Evolutionary conservation across 2,888 invertebrate species (phyloP).

Genomic region (Epsilonema sp.): DNA sequence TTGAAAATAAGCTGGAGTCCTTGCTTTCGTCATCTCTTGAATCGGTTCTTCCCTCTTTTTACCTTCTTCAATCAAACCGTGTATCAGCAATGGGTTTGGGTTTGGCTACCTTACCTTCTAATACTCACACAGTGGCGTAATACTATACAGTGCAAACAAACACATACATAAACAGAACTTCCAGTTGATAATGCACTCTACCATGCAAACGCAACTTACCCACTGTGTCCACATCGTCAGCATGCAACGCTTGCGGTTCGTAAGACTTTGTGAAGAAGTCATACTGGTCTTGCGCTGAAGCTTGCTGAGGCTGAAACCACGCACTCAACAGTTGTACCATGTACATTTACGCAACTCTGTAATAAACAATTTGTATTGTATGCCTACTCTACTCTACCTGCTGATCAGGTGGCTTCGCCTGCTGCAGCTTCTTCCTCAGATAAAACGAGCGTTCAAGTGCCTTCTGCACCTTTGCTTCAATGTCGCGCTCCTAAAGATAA

Average conservation of each 20-base stretch:
- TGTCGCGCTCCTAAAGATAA: no score
- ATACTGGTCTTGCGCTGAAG: constrained; percentile 2
- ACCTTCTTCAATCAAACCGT: neutral
- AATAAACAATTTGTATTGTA: no score
- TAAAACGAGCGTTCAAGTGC: no score
- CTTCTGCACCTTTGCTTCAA: no score
- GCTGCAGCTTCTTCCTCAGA: no score
- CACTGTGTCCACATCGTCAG: neutral
- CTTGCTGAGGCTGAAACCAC: no score
- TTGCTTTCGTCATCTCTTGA: neutral
- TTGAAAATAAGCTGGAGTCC: neutral
- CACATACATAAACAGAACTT: neutral
- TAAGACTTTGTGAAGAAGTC: constrained; percentile 5
- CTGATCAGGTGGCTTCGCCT: no score
- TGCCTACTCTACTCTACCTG: no score
- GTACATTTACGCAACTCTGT: no score
- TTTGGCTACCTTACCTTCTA: neutral
- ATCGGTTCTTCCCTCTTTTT: neutral
- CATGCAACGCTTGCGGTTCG: neutral
- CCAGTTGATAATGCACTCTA: neutral
- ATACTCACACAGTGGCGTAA: neutral
- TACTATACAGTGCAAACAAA: neutral
- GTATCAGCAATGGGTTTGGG: neutral
- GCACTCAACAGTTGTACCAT: no score
- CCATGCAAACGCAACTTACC: no score